Conservation (phyloP, 2,888 invertebrate species). For the Pandemis corylana region DNA sequence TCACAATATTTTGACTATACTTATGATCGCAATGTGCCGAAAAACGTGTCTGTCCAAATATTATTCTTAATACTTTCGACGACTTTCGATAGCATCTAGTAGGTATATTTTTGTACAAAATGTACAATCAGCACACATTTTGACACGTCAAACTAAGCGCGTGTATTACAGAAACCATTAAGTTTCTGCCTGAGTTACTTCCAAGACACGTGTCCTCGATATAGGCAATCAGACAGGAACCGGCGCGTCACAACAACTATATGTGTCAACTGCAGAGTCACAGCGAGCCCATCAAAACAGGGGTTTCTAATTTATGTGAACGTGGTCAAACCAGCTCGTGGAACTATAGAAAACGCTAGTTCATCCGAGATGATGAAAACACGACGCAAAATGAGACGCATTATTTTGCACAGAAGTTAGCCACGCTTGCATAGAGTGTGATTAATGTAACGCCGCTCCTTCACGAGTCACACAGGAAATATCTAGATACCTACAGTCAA, state of each 20-base stretch:
- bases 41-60: too few relatives aligned
- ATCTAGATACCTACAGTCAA: too few relatives aligned
- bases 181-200: not conserved
- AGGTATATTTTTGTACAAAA: too few relatives aligned
- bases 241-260: conserved; percentile 43
- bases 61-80: too few relatives aligned
- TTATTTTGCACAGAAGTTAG: too few relatives aligned
- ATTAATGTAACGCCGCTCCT: too few relatives aligned
- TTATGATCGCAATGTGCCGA: too few relatives aligned
- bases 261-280: conserved; percentile 41
- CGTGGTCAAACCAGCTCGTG: conserved; percentile 18
- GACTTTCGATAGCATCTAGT: too few relatives aligned
- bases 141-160: not conserved
- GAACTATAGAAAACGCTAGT: not conserved
- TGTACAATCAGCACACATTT: not conserved
- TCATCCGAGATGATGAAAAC: not conserved
- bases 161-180: not conserved
- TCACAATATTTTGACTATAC: too few relatives aligned
- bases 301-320: conserved; percentile 54
- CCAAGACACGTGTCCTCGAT: not conserved
- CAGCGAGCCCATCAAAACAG: conserved; percentile 52
- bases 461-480: too few relatives aligned
- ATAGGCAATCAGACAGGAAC: conserved; percentile 46
- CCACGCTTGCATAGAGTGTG: too few relatives aligned
- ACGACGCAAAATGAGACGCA: not conserved